Evolutionary conservation across 2,113 vertebrate genomes (phyloP).

Genomic region (Anarhynchus alexandrinus): DNA sequence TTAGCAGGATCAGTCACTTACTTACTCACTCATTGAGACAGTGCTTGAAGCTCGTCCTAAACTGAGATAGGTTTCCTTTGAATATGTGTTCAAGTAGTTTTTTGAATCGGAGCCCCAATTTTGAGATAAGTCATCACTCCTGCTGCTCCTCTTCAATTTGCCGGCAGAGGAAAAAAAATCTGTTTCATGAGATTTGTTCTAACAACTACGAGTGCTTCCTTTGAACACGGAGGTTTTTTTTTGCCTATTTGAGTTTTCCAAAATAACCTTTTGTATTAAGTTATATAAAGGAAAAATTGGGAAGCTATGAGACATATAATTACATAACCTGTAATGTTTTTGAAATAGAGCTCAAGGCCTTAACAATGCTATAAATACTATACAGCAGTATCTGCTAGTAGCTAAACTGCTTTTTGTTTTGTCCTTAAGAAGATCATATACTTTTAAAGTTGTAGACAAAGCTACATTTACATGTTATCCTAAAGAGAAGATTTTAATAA

Average conservation of each 20-base stretch:
- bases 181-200: not conserved
- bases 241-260: not conserved
- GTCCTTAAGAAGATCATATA: not conserved
- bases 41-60: not conserved
- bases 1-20: not conserved
- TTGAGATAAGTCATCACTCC: not conserved
- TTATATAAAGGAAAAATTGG: not conserved
- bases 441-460: not conserved
- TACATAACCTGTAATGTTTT: not conserved
- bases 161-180: not conserved
- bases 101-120: not conserved
- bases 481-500: not conserved
- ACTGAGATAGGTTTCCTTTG: not conserved
- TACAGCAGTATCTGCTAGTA: not conserved
- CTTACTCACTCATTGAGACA: not conserved
- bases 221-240: not conserved
- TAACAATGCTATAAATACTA: not conserved
- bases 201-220: not conserved
- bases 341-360: not conserved
- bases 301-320: not conserved
- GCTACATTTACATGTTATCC: not conserved
- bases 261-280: not conserved
- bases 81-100: not conserved
- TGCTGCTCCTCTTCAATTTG: not conserved
- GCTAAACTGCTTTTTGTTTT: not conserved